Conservation (phyloP, 2,888 invertebrate genomes). For the Torymus texanus region DNA sequence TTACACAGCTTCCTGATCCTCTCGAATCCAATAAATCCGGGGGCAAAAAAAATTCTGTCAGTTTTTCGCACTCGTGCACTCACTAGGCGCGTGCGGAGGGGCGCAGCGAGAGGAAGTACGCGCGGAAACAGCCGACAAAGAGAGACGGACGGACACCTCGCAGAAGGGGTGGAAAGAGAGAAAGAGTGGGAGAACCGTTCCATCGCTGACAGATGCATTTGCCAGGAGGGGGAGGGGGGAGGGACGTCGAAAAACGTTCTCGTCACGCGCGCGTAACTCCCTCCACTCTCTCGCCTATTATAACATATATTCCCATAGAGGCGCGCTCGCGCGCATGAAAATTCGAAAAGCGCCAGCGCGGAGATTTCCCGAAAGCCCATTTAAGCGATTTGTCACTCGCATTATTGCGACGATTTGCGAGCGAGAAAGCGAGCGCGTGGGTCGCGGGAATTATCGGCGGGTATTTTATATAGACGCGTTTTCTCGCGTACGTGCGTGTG, state of each 20-base stretch:
- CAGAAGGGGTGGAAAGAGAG: background rate
- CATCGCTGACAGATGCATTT: constrained; percentile 55
- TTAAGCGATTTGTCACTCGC: constrained; percentile 47
- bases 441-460: constrained; percentile 19
- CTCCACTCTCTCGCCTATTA: constrained; percentile 10
- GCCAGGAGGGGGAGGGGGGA: constrained; percentile 19
- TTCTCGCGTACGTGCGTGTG: too few species aligned
- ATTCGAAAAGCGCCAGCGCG: constrained; percentile 42
- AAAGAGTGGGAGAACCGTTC: constrained; percentile 7
- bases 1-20: constrained; percentile 25
- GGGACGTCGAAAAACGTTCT: constrained; percentile 20
- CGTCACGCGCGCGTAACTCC: constrained; percentile 33
- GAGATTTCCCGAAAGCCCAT: constrained; percentile 47
- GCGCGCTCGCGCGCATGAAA: constrained; percentile 27
- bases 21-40: constrained; percentile 44
- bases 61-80: background rate
- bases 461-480: too few species aligned
- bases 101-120: too few species aligned
- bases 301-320: constrained; percentile 34
- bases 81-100: too few species aligned
- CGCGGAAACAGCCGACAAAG: background rate
- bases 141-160: background rate
- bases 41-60: constrained; percentile 21
- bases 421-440: too few species aligned
- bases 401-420: constrained; percentile 37